These are phyloP conservation scores for Chondrosia reniformis DNA, from an alignment of 37 sponge, comb jelly and placozoan species.

Conservation along the genomic window DNA sequence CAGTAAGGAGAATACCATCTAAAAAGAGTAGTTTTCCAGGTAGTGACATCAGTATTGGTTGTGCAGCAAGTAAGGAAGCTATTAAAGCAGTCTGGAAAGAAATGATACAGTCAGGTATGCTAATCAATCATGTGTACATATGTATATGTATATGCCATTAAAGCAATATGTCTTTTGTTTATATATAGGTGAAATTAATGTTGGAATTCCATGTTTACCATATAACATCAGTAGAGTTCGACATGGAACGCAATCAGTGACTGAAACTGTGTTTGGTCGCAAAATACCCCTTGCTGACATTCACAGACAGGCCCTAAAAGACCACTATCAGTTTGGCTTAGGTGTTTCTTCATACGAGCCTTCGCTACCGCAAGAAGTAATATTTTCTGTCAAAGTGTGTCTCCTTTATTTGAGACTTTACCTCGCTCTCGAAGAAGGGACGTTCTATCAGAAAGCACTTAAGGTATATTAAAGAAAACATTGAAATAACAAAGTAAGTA, in stretches of 20 bases:
- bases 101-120: background rate
- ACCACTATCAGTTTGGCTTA: slow-evolving; percentile 8
- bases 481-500: too few species aligned
- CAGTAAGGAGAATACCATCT: background rate
- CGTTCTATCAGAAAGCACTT: too few species aligned
- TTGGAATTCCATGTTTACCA: slow-evolving; percentile 14
- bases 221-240: background rate
- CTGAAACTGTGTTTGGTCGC: background rate
- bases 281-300: slow-evolving; percentile 10
- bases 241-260: background rate
- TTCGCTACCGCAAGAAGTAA: too few species aligned
- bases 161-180: background rate
- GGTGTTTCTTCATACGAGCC: too few species aligned
- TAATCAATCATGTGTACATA: background rate
- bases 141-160: background rate
- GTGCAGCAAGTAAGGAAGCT: background rate
- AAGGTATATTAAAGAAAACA: too few species aligned
- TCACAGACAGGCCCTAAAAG: background rate
- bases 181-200: slow-evolving; percentile 1
- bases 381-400: too few species aligned
- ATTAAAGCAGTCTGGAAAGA: background rate
- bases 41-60: background rate
- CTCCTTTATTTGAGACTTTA: too few species aligned
- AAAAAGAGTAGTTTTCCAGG: background rate
- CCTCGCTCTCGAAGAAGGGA: too few species aligned